Evolutionary conservation across 2,113 vertebrate species (phyloP).

Genomic region (Camelus dromedarius): DNA sequence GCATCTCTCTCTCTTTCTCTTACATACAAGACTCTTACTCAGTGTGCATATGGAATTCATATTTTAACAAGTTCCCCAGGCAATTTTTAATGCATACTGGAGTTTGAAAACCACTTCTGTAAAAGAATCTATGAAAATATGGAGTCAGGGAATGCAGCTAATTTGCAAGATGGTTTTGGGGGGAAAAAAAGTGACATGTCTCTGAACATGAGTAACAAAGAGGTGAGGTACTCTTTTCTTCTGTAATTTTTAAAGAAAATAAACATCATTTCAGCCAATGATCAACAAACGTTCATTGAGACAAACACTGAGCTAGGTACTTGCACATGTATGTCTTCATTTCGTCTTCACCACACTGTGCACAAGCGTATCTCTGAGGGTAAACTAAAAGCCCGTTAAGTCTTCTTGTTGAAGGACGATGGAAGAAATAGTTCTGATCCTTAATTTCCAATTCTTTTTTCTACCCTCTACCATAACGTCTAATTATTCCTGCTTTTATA

Average conservation of each 20-base stretch:
- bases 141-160: not conserved
- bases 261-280: not conserved
- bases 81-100: not conserved
- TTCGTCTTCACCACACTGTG: not conserved
- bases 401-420: not conserved
- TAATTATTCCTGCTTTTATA: not conserved
- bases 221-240: not conserved
- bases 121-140: constrained; percentile 28
- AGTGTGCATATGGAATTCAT: not conserved
- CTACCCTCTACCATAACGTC: not conserved
- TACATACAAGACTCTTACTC: not conserved
- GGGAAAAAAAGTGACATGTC: not conserved
- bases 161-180: not conserved
- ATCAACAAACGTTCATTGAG: not conserved
- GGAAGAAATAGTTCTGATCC: not conserved
- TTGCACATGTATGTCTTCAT: not conserved
- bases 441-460: not conserved
- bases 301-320: not conserved
- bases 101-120: not conserved
- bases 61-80: not conserved
- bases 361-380: not conserved
- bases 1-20: not conserved
- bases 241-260: not conserved
- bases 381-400: not conserved
- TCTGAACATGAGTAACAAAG: not conserved